Conservation (phyloP, 1,140 invertebrate species). For the Atopsyche davidsoni region DNA sequence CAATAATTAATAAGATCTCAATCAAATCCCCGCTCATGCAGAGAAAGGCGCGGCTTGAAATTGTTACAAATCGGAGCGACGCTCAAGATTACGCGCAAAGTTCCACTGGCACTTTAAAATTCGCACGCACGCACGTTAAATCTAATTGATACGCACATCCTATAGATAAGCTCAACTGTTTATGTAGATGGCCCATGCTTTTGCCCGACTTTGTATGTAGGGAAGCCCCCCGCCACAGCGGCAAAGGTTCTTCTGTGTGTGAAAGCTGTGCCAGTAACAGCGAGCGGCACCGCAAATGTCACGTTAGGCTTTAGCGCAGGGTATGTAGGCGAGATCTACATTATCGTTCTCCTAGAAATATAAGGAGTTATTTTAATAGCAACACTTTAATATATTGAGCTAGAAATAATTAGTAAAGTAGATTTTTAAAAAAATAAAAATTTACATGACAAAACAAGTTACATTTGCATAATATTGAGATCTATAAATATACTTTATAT, state of each 20-base stretch:
- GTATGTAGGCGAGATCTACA: no score
- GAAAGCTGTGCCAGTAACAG: neutral
- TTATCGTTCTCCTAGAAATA: no score
- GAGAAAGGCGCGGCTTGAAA: neutral
- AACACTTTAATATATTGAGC: no score
- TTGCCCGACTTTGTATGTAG: no score
- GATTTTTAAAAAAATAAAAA: no score
- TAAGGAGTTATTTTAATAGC: no score
- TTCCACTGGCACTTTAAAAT: conserved; percentile 16
- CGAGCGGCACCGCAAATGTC: neutral
- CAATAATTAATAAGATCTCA: neutral
- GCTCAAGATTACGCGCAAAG: conserved; percentile 7
- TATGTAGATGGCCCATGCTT: no score
- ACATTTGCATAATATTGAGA: no score
- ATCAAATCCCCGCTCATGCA: neutral
- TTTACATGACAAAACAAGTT: no score
- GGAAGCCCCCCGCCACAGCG: conserved; percentile 4
- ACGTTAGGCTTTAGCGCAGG: no score
- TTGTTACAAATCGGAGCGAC: neutral
- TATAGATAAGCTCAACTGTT: conserved; percentile 24
- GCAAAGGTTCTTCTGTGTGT: conserved; percentile 4
- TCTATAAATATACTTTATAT: no score
- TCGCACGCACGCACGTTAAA: conserved; percentile 22
- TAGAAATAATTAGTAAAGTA: no score
- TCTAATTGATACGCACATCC: conserved; percentile 25